Conservation (phyloP, 1,140 invertebrate species). For the Cephus cinctus region DNA sequence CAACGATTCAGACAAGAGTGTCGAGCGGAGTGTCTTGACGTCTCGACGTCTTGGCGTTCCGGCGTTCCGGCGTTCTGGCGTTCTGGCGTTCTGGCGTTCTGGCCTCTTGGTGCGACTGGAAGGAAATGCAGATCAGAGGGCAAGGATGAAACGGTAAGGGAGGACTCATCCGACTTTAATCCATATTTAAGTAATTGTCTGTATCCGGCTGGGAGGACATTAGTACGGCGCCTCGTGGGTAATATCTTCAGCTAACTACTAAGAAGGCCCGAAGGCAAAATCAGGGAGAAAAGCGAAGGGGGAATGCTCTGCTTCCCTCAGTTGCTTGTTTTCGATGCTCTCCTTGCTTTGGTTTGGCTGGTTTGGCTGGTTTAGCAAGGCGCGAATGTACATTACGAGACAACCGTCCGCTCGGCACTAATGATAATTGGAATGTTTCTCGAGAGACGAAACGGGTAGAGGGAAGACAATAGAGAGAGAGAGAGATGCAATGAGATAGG, state of each 20-base stretch:
- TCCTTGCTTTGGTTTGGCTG: too few relatives aligned
- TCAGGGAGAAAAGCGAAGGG: slow-evolving; percentile 7
- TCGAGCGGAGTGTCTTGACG: too few relatives aligned
- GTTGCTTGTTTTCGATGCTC: not conserved
- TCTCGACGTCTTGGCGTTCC: too few relatives aligned
- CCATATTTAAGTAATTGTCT: slow-evolving; percentile 40
- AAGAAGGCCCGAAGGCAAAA: slow-evolving; percentile 18
- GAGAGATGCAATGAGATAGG: not conserved
- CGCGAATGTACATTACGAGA: slow-evolving; percentile 46
- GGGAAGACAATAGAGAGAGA: slow-evolving; percentile 20
- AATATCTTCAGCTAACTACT: slow-evolving; percentile 32
- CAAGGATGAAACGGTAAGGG: too few relatives aligned
- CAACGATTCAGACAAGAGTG: too few relatives aligned
- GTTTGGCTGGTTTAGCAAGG: too few relatives aligned
- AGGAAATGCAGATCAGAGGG: too few relatives aligned
- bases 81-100: too few relatives aligned
- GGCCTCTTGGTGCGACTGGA: too few relatives aligned
- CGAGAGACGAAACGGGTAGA: not conserved
- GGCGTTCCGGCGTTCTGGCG: too few relatives aligned
- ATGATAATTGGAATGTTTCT: slow-evolving; percentile 48
- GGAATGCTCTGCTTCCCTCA: slow-evolving; percentile 2
- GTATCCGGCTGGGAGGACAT: slow-evolving; percentile 33
- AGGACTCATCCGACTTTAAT: slow-evolving; percentile 36
- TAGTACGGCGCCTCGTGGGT: slow-evolving; percentile 36
- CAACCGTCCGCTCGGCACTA: slow-evolving; percentile 42